Evolutionary conservation across 2,888 invertebrate species (phyloP).

Genomic region (Drosophila greeni): DNA sequence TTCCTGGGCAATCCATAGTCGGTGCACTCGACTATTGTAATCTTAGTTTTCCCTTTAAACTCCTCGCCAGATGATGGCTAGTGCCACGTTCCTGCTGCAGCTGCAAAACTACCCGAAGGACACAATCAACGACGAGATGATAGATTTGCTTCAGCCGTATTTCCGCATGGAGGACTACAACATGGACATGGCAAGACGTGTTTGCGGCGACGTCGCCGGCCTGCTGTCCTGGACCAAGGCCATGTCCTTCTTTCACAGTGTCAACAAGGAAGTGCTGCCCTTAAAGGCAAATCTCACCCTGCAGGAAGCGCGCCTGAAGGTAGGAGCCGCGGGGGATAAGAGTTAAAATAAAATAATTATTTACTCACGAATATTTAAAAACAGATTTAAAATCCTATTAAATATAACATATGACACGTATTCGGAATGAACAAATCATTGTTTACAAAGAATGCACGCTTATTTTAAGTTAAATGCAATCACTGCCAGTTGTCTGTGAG

Average conservation of each 20-base stretch:
- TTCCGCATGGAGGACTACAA: conserved; percentile 98
- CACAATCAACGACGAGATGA: conserved; percentile 97
- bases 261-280: conserved; percentile 97
- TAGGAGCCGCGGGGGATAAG: conserved; percentile 59
- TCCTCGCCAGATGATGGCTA: conserved; percentile 91
- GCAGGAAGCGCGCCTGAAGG: conserved; percentile 93
- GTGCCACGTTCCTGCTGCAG: conserved; percentile 93
- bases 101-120: conserved; percentile 97
- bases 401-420: background rate
- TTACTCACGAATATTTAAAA: background rate
- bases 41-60: background rate
- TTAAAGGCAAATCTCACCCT: conserved; percentile 93
- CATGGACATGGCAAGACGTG: conserved; percentile 96
- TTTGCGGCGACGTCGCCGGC: conserved; percentile 98
- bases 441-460: background rate
- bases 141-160: conserved; percentile 93
- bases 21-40: conserved; percentile 9
- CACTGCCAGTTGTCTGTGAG: background rate
- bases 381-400: background rate
- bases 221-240: conserved; percentile 97
- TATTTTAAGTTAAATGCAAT: background rate
- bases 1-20: conserved; percentile 9
- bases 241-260: conserved; percentile 96
- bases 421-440: background rate
- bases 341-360: background rate